Evolutionary conservation across 2,113 vertebrate species (phyloP).

Genomic region (Miniopterus natalensis): DNA sequence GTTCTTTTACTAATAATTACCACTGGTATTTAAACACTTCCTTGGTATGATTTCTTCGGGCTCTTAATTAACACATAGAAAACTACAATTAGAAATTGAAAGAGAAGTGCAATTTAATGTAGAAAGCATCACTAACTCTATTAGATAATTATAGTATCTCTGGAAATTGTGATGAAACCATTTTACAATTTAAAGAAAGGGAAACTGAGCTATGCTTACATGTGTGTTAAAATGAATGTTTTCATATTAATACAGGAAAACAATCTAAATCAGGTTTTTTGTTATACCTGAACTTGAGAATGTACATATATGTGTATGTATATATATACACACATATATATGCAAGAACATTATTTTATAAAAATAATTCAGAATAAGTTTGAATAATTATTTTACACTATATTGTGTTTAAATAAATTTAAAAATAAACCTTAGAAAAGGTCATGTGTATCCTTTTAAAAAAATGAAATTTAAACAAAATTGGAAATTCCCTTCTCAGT

Average conservation of each 20-base stretch:
- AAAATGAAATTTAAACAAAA: not conserved
- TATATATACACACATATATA: not conserved
- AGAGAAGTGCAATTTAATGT: constrained; percentile 47
- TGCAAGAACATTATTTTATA: not conserved
- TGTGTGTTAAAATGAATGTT: not conserved
- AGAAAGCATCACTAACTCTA: not conserved
- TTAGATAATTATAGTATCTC: not conserved
- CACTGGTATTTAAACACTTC: constrained; percentile 68
- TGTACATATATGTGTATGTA: not conserved
- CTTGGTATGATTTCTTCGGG: constrained; percentile 61
- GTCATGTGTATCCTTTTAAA: not conserved
- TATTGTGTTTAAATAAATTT: not conserved
- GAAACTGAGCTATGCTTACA: not conserved
- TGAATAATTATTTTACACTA: not conserved
- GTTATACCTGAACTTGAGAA: not conserved
- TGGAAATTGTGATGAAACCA: not conserved
- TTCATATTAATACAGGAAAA: not conserved
- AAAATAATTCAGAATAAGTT: not conserved
- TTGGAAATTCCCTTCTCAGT: not conserved
- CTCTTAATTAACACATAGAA: constrained; percentile 53
- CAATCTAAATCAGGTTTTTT: not conserved
- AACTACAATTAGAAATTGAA: constrained; percentile 64
- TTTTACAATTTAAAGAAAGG: not conserved
- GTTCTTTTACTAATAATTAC: constrained; percentile 70
- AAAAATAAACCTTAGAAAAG: not conserved